These are phyloP conservation scores for Tetraneura akinire DNA, from an alignment of 1,140 invertebrate genomes.

Conservation along the genomic window DNA sequence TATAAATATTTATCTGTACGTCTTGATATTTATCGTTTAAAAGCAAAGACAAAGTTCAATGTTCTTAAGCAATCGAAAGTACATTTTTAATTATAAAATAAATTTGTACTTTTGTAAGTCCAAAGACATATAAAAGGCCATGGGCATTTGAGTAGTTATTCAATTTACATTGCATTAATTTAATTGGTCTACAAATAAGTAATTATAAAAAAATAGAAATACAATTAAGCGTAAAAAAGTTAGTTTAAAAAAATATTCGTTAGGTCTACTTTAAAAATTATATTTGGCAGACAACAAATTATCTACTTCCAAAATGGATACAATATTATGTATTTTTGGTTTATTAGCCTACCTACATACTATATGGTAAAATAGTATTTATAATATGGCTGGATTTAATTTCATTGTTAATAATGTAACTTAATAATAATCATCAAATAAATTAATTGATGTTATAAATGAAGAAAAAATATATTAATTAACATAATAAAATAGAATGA, in stretches of 20 bases:
- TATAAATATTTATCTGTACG: constrained; percentile 16
- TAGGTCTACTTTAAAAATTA: constrained; percentile 37
- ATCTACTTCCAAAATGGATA: background rate
- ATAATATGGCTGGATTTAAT: constrained; percentile 30
- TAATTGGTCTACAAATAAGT: constrained; percentile 41
- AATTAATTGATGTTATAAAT: constrained; percentile 18
- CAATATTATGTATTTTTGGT: constrained; percentile 44
- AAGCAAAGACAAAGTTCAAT: constrained; percentile 9
- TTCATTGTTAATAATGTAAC: constrained; percentile 27
- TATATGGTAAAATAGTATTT: constrained; percentile 19
- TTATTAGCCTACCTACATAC: constrained; percentile 28
- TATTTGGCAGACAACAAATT: constrained; percentile 18
- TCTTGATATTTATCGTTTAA: background rate
- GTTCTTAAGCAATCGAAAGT: constrained; percentile 13
- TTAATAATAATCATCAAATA: constrained; percentile 24
- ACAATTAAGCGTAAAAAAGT: constrained; percentile 48
- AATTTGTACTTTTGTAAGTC: constrained; percentile 32
- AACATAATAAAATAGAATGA: constrained; percentile 20
- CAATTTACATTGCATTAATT: constrained; percentile 14
- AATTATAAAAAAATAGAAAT: constrained; percentile 48
- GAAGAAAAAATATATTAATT: background rate
- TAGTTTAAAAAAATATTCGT: constrained; percentile 46
- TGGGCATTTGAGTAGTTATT: constrained; percentile 18
- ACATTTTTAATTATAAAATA: constrained; percentile 17
- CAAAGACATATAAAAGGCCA: constrained; percentile 11